These are phyloP conservation scores for Chrysemys picta DNA, from an alignment of 2,113 vertebrate genomes.

Conservation along the genomic window DNA sequence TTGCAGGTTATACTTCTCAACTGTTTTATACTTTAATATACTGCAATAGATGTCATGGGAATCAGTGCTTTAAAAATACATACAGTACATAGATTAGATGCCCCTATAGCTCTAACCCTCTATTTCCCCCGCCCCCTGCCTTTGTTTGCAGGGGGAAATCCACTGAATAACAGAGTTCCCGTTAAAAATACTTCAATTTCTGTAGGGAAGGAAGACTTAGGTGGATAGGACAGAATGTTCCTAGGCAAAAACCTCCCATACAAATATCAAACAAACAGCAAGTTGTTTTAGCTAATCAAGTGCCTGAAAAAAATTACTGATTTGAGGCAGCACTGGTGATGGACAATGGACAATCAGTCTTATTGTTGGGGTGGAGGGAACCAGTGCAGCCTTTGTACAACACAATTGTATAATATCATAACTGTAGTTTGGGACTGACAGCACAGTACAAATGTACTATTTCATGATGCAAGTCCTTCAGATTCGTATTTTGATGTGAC, in stretches of 20 bases:
- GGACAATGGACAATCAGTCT: conserved; percentile 16
- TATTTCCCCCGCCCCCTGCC: not conserved
- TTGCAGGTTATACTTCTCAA: not conserved
- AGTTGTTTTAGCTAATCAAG: not conserved
- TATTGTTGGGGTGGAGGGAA: conserved; percentile 2
- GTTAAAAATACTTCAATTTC: not conserved
- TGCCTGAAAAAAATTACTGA: not conserved
- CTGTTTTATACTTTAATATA: not conserved
- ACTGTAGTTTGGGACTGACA: not conserved
- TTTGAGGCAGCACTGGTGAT: not conserved
- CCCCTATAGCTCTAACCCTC: not conserved
- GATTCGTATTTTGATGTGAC: not conserved
- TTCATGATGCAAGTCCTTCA: not conserved
- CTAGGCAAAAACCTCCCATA: not conserved
- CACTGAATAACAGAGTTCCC: not conserved
- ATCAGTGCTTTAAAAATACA: not conserved
- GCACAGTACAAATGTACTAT: not conserved
- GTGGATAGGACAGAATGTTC: not conserved
- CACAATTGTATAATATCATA: not conserved
- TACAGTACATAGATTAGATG: not conserved
- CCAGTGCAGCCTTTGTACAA: not conserved
- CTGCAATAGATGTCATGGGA: not conserved
- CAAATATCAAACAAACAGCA: not conserved
- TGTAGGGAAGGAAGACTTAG: not conserved
- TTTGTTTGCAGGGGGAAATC: not conserved